Evolutionary conservation across 2,888 invertebrate species (phyloP).

Genomic region (Dryadula phaetusa): DNA sequence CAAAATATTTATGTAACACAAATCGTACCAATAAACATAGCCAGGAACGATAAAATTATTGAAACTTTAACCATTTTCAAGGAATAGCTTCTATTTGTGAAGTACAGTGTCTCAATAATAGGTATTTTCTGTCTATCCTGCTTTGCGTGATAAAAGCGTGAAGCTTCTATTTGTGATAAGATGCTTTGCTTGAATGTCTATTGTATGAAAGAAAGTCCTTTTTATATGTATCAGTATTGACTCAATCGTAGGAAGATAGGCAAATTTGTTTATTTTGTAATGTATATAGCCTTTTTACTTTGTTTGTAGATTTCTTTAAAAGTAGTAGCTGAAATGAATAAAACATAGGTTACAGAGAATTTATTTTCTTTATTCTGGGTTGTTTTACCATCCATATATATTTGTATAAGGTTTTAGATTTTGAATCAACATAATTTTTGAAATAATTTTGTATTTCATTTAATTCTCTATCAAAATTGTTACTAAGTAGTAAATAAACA

Average conservation of each 20-base stretch:
- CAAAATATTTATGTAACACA: neutral
- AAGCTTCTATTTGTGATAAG: no score
- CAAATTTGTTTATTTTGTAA: conserved; percentile 3
- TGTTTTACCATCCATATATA: no score
- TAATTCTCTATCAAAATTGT: no score
- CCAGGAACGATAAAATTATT: neutral
- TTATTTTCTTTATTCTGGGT: neutral
- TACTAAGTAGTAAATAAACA: no score
- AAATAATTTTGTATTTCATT: no score
- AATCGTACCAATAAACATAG: conserved; percentile 12
- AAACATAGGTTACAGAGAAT: neutral
- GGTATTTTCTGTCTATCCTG: no score
- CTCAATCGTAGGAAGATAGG: neutral
- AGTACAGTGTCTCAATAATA: no score
- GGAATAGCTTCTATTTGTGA: neutral
- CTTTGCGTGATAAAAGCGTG: no score
- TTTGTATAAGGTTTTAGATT: no score
- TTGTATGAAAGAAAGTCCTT: neutral
- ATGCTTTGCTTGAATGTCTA: neutral
- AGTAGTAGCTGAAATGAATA: neutral
- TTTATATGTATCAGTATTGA: neutral
- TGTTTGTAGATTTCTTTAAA: neutral
- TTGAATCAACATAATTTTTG: no score
- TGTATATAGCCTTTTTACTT: neutral
- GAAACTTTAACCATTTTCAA: conserved; percentile 10